Conservation (phyloP, 2,113 vertebrate species). For the Atherinomorus stipes region DNA sequence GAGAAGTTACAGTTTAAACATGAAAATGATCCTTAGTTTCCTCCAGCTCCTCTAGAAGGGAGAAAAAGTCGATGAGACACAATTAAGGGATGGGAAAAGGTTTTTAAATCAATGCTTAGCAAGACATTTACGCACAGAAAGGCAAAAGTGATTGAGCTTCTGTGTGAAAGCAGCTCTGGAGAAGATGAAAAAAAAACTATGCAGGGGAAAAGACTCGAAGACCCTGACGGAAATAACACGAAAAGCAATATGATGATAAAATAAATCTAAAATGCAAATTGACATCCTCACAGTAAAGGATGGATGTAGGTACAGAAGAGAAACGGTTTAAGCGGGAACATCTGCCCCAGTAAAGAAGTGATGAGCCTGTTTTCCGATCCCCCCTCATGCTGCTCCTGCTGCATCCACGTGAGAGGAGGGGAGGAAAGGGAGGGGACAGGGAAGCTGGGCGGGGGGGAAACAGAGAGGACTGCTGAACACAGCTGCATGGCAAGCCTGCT, state of each 20-base stretch:
- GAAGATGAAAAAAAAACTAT: not conserved
- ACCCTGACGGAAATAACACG: not conserved
- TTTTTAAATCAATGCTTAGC: not conserved
- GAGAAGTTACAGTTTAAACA: too few relatives aligned
- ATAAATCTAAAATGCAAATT: not conserved
- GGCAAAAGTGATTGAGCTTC: not conserved
- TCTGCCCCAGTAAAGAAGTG: constrained; percentile 46
- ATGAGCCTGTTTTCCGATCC: constrained; percentile 30
- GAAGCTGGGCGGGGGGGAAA: constrained; percentile 29
- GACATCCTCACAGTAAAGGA: not conserved
- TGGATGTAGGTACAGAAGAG: constrained; percentile 6
- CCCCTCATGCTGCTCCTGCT: constrained; percentile 63
- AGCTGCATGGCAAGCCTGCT: constrained; percentile 22
- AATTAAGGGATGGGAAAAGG: too few relatives aligned
- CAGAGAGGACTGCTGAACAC: constrained; percentile 27
- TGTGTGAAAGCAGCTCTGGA: not conserved
- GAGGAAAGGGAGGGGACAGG: constrained; percentile 17
- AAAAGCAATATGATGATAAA: not conserved
- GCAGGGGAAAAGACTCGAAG: not conserved
- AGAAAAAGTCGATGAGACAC: not conserved
- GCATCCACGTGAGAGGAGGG: constrained; percentile 69
- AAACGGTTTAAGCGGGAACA: constrained; percentile 12
- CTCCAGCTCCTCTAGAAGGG: too few relatives aligned
- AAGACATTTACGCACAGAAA: not conserved
- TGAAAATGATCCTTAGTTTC: too few relatives aligned